phyloP scores from a whole-genome alignment of 2,888 invertebrate genomes.

The Anthoptus insignis region DNA sequence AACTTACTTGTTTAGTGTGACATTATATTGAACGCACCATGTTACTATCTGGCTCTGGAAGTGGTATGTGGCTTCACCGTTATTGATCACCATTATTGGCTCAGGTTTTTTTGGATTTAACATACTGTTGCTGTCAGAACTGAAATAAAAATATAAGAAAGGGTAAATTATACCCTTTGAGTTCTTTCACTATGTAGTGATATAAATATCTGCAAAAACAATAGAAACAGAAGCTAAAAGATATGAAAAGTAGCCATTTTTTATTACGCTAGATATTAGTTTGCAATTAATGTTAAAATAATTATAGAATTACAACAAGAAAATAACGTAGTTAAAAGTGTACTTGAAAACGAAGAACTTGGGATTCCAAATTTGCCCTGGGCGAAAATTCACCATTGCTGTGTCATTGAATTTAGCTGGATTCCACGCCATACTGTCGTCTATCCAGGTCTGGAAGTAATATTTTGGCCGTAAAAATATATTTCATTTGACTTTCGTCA shows the following conservation, averaged over 20 bases:
- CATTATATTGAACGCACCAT: conserved; percentile 62
- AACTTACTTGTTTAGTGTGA: conserved; percentile 59
- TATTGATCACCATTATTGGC: conserved; percentile 64
- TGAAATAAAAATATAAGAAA: conserved; percentile 52
- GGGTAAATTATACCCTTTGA: too few relatives aligned
- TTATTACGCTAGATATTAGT: too few relatives aligned
- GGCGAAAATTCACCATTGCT: conserved; percentile 73
- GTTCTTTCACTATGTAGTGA: too few relatives aligned
- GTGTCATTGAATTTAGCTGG: conserved; percentile 86
- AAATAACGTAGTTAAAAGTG: too few relatives aligned
- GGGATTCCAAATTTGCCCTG: conserved; percentile 88
- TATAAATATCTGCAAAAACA: too few relatives aligned
- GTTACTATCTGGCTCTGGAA: conserved; percentile 66
- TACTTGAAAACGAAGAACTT: conserved; percentile 81
- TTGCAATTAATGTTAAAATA: too few relatives aligned
- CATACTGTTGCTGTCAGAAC: conserved; percentile 62
- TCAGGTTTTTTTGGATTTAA: conserved; percentile 66
- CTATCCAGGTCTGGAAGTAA: conserved; percentile 87
- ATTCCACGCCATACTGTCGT: conserved; percentile 88
- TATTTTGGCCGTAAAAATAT: too few relatives aligned
- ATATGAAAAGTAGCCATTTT: too few relatives aligned
- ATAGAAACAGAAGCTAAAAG: too few relatives aligned
- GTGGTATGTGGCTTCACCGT: conserved; percentile 69
- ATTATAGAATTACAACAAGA: too few relatives aligned
- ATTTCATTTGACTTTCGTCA: too few relatives aligned